Percentiles rank a stretch among this genome's conserved stretches.
phyloP scores from a whole-genome alignment of 2,888 invertebrate species.

The Pachymerium ferrugineum region DNA sequence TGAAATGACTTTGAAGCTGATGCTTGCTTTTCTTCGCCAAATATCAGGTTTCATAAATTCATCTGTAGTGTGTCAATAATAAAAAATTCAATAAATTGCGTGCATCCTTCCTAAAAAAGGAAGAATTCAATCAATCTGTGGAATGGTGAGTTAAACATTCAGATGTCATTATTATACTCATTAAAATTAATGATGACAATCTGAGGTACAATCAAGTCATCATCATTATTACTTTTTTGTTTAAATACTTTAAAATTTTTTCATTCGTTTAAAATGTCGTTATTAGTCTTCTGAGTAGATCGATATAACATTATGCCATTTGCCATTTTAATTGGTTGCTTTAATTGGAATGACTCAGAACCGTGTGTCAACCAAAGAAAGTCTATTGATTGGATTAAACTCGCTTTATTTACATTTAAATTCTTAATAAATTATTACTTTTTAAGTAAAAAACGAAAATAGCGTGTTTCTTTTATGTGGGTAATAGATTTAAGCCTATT shows the following conservation, averaged over 20 bases:
- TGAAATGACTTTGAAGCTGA: conserved; percentile 8
- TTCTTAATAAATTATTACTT: not conserved
- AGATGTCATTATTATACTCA: no score
- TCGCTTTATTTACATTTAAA: not conserved
- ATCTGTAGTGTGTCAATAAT: not conserved
- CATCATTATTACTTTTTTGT: no score
- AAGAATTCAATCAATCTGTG: no score
- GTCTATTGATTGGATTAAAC: not conserved
- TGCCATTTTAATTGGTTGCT: not conserved
- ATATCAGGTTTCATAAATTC: not conserved
- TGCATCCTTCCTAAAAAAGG: no score
- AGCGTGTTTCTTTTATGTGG: not conserved
- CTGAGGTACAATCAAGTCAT: no score
- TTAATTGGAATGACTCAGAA: not conserved
- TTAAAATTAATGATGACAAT: no score
- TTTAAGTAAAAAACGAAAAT: no score
- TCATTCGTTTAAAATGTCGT: no score
- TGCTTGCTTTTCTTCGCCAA: not conserved
- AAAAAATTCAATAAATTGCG: not conserved
- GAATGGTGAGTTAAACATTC: no score
- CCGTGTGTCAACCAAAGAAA: not conserved
- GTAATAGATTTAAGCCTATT: not conserved
- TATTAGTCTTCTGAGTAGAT: not conserved
- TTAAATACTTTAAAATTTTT: not conserved
- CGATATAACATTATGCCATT: not conserved